phyloP scores from a whole-genome alignment of 2,113 vertebrate genomes.

The Bambusicola thoracicus region DNA sequence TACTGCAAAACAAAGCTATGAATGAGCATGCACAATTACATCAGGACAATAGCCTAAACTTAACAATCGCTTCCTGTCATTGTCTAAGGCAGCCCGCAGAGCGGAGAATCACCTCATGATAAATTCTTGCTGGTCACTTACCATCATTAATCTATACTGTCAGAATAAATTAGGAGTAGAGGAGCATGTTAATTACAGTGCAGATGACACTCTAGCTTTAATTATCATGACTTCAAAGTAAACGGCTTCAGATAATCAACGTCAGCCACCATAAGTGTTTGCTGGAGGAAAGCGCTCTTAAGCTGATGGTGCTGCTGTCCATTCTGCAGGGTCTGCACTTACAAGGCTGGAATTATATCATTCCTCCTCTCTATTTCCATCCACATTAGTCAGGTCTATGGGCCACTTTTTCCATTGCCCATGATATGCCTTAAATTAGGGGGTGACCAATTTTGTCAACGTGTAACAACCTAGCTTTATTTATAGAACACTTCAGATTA shows the following conservation, averaged over 20 bases:
- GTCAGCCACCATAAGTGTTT: background rate
- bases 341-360: background rate
- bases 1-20: constrained; percentile 39
- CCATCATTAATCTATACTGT: constrained; percentile 61
- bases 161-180: constrained; percentile 53
- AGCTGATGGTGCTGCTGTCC: background rate
- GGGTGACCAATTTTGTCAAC: constrained; percentile 36
- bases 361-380: constrained; percentile 26
- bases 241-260: background rate
- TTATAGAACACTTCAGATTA: constrained; percentile 50
- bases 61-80: constrained; percentile 70
- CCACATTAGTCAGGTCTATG: constrained; percentile 36
- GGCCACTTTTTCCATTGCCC: constrained; percentile 38
- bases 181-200: constrained; percentile 27
- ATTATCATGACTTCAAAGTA: constrained; percentile 24
- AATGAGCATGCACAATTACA: constrained; percentile 45
- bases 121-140: constrained; percentile 50
- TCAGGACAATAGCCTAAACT: constrained; percentile 32
- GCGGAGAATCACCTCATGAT: constrained; percentile 20
- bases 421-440: constrained; percentile 37
- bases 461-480: constrained; percentile 20
- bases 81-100: constrained; percentile 40
- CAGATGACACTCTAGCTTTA: constrained; percentile 42
- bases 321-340: background rate
- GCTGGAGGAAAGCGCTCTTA: background rate